A percentile compares a stretch with the other conserved stretches of the same genome.
phyloP scores from a whole-genome alignment of 1,140 invertebrate genomes.

The Achroia grisella region DNA sequence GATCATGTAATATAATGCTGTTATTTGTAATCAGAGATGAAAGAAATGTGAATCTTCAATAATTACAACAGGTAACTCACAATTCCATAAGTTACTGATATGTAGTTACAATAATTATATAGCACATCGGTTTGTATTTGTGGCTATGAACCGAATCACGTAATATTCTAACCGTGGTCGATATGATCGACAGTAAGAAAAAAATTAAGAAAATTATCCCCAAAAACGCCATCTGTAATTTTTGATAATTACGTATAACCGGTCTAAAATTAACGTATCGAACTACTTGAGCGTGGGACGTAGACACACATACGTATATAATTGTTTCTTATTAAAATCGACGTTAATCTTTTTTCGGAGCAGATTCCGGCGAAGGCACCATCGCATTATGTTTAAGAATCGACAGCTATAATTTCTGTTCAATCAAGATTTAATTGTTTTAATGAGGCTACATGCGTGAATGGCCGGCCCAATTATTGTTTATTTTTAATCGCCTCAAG shows the following conservation, averaged over 20 bases:
- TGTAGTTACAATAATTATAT: slow-evolving; percentile 24
- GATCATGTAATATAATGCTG: too few relatives aligned
- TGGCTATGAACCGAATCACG: neutral
- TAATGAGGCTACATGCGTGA: slow-evolving; percentile 72
- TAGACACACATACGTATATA: slow-evolving; percentile 66
- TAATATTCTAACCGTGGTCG: slow-evolving; percentile 5
- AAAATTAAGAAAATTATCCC: slow-evolving; percentile 40
- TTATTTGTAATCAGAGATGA: too few relatives aligned
- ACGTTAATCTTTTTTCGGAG: slow-evolving; percentile 68
- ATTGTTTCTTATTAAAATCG: slow-evolving; percentile 72
- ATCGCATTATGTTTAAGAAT: slow-evolving; percentile 70
- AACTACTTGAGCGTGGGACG: slow-evolving; percentile 68
- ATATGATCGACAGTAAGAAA: slow-evolving; percentile 24
- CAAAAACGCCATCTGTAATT: slow-evolving; percentile 60
- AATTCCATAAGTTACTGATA: slow-evolving; percentile 2
- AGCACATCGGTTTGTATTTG: neutral
- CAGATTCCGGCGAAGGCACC: slow-evolving; percentile 50
- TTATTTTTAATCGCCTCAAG: slow-evolving; percentile 73
- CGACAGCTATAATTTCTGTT: slow-evolving; percentile 74
- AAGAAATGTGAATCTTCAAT: neutral
- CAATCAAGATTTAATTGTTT: slow-evolving; percentile 74
- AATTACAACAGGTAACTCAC: neutral
- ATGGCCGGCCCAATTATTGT: slow-evolving; percentile 72
- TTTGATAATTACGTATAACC: slow-evolving; percentile 61
- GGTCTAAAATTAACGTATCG: slow-evolving; percentile 50